phyloP scores from a whole-genome alignment of 2,888 invertebrate species.

The Noctua comes region DNA sequence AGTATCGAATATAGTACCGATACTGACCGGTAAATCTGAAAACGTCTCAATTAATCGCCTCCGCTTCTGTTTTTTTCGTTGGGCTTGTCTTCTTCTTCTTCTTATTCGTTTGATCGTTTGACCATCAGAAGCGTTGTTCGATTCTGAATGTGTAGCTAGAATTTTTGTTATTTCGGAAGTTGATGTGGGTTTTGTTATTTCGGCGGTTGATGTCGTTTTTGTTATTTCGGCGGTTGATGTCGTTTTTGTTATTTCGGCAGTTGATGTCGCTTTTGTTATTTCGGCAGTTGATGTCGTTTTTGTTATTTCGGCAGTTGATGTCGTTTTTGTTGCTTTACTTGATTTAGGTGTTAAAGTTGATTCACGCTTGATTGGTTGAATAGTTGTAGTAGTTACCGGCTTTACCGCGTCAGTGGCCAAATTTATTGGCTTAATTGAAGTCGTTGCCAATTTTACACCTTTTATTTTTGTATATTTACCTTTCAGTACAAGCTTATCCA shows the following conservation, averaged over 20 bases:
- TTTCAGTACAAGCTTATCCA: slow-evolving; percentile 14
- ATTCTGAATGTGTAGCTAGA: slow-evolving; percentile 4
- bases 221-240: neutral
- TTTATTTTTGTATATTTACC: neutral
- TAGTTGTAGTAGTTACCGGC: neutral
- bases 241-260: neutral
- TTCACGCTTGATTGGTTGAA: neutral
- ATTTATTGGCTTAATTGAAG: neutral
- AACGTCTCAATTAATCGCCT: slow-evolving; percentile 1
- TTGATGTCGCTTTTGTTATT: neutral
- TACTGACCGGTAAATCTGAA: neutral
- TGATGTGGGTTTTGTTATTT: no score
- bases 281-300: slow-evolving; percentile 1
- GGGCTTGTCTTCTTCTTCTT: neutral
- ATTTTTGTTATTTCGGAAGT: no score
- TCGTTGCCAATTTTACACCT: neutral
- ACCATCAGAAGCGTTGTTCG: slow-evolving; percentile 28
- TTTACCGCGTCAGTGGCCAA: neutral
- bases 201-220: neutral
- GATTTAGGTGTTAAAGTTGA: slow-evolving; percentile 4
- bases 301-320: neutral
- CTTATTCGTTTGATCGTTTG: slow-evolving; percentile 8
- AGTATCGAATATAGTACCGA: neutral
- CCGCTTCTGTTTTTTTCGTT: neutral
- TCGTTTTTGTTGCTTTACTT: neutral